Base-by-base conservation (phyloP, 2,797 vertebrate species). In the Lithobates pipiens region DNA sequence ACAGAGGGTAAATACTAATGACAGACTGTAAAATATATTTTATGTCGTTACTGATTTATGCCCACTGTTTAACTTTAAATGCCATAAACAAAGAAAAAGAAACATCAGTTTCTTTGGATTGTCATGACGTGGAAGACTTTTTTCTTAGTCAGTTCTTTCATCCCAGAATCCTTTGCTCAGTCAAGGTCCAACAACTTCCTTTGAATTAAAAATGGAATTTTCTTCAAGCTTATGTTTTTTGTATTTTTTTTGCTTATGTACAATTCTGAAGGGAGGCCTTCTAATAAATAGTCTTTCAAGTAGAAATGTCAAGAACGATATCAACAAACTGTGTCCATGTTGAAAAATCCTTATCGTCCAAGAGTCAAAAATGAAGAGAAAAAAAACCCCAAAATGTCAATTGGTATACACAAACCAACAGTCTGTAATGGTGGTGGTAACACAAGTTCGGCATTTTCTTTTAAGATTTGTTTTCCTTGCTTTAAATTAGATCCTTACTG, bases 41-140 rank as follows among this genome's bases (percentile, higher is more conserved):
- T 29, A 29, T 29, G 50, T 13, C 3, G 18, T 16, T 54, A 4
- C 50, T 16, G 50, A 54, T 54, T 54, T 11, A 0, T 16, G 4
- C 50, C 50, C 50, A 54, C 2, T 3, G 50, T 54, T 18, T 1
- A 3, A 16, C 29, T 46, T 46, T 46, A 11, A 46, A 13, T 13
- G 44, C 44, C 44, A 46, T 46, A 11, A 46, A 46, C 44, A 27
- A 18, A 70, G 13, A 70, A 70, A 70, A 34, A 23, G 29, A 70
- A 70, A 70, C 10, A 21, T 18, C 16, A 23, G 10, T 21, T 21
- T 6, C 54, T 36, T 27, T 44, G 23, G 67, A 80, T 70, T 70
- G 77, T 80, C 67, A 54, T 10, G 27, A 80, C 7, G 3, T 69
- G 77, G 77, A 80, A 80, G 77, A 80, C 77, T 67, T 54, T 46